phyloP scores from a whole-genome alignment of 2,797 vertebrate genomes.

The Percopsis omiscomaycus region DNA sequence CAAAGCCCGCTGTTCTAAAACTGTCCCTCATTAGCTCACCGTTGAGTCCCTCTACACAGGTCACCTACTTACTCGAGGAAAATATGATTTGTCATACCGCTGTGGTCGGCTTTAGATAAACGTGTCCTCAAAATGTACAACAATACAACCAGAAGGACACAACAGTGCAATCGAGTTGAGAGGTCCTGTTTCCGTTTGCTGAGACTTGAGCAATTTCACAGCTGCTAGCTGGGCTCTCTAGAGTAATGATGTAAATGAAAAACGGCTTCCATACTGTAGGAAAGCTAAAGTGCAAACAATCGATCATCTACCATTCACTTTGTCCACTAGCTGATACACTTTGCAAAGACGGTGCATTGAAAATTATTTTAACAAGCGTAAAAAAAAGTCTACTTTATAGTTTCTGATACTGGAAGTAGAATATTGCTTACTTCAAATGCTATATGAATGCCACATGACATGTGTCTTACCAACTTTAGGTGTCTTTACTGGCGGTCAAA shows the following conservation, averaged over 20 bases:
- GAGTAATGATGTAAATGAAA: background rate
- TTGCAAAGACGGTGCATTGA: too few relatives aligned
- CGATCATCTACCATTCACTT: too few relatives aligned
- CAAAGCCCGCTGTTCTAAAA: constrained; percentile 40
- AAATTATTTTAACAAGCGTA: too few relatives aligned
- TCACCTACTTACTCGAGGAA: too few relatives aligned
- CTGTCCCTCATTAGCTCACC: constrained; percentile 38
- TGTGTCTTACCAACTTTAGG: constrained; percentile 3
- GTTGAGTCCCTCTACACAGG: constrained; percentile 1
- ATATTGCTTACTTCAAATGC: background rate
- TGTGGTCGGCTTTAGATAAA: too few relatives aligned
- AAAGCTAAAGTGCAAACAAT: too few relatives aligned
- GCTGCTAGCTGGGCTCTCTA: background rate
- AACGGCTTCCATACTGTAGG: too few relatives aligned
- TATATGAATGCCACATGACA: background rate
- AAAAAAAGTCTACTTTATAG: too few relatives aligned
- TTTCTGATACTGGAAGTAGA: too few relatives aligned
- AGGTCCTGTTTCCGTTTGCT: background rate
- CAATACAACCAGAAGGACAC: background rate
- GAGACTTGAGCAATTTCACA: background rate
- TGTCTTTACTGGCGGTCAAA: constrained; percentile 2
- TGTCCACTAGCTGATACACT: too few relatives aligned
- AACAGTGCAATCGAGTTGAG: background rate
- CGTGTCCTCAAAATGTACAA: background rate
- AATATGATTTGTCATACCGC: too few relatives aligned